Evolutionary conservation across 2,797 vertebrate genomes (phyloP).

Genomic region (Orestias chungarensis): DNA sequence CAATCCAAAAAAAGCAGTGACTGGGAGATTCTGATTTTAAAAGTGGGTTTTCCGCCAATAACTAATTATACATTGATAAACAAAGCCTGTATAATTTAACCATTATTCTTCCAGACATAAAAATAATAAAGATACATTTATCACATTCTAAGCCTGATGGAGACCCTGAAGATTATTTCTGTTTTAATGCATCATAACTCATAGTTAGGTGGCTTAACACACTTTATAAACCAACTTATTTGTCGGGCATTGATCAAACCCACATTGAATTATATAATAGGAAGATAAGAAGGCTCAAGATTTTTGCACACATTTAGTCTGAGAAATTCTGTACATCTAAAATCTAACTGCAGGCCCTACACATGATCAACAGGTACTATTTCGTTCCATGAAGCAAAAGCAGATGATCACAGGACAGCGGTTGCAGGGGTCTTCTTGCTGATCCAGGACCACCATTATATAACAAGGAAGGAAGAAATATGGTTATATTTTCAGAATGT

Average conservation of each 20-base stretch:
- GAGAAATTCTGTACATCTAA: not conserved
- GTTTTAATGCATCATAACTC: not conserved
- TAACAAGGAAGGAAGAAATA: slow-evolving; percentile 43
- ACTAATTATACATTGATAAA: not conserved
- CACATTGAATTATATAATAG: not conserved
- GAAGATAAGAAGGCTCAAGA: no score
- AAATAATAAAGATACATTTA: not conserved
- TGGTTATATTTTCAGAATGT: slow-evolving; percentile 50
- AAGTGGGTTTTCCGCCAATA: not conserved
- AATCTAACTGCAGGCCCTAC: slow-evolving; percentile 15
- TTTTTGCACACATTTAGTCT: not conserved
- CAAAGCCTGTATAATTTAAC: not conserved
- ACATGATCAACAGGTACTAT: slow-evolving; percentile 1
- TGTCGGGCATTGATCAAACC: not conserved
- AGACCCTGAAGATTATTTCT: not conserved
- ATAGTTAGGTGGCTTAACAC: not conserved
- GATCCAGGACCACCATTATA: slow-evolving; percentile 38
- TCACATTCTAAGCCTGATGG: not conserved
- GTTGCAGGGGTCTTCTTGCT: slow-evolving; percentile 15
- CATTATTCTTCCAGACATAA: not conserved
- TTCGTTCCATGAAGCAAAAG: slow-evolving; percentile 29
- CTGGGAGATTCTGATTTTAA: not conserved
- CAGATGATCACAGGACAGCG: slow-evolving; percentile 2
- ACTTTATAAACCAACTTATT: not conserved
- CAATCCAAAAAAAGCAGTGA: not conserved